Conservation (phyloP, 30 jellyfish, hydroid and myxozoan species). For the Rhopilema esculentum region DNA sequence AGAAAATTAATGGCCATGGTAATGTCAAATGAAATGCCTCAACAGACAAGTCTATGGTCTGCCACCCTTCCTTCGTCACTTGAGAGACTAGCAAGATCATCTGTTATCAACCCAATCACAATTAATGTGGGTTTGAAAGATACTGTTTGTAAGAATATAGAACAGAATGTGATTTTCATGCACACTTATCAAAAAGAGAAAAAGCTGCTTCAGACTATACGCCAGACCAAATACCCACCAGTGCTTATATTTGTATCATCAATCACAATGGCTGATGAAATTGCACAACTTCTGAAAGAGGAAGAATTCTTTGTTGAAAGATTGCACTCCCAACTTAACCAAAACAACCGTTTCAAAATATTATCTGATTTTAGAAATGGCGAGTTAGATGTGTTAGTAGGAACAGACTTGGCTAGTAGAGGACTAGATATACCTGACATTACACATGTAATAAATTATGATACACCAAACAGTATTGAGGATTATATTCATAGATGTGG, state of each 20-base stretch:
- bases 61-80: conserved; percentile 92
- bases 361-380: conserved; percentile 68
- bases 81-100: conserved; percentile 92
- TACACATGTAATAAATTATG: conserved; percentile 91
- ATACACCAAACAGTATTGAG: conserved; percentile 81
- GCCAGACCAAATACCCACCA: conserved; percentile 88
- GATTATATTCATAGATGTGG: conserved; percentile 97
- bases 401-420: conserved; percentile 93
- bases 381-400: conserved; percentile 83
- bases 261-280: conserved; percentile 61
- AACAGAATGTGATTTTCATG: conserved; percentile 69
- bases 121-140: conserved; percentile 79
- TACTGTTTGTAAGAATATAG: conserved; percentile 66
- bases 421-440: conserved; percentile 88
- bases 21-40: conserved; percentile 30
- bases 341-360: conserved; percentile 55
- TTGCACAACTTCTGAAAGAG: conserved; percentile 60
- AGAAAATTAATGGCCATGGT: conserved; percentile 72
- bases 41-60: conserved; percentile 91
- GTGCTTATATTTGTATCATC: conserved; percentile 81
- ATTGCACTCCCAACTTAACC: conserved; percentile 80
- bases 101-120: conserved; percentile 79
- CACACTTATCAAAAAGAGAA: conserved; percentile 84
- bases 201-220: conserved; percentile 67
- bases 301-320: conserved; percentile 93